These are phyloP conservation scores for Eleutherodactylus coqui DNA, from an alignment of 2,797 vertebrate genomes.

Conservation along the genomic window DNA sequence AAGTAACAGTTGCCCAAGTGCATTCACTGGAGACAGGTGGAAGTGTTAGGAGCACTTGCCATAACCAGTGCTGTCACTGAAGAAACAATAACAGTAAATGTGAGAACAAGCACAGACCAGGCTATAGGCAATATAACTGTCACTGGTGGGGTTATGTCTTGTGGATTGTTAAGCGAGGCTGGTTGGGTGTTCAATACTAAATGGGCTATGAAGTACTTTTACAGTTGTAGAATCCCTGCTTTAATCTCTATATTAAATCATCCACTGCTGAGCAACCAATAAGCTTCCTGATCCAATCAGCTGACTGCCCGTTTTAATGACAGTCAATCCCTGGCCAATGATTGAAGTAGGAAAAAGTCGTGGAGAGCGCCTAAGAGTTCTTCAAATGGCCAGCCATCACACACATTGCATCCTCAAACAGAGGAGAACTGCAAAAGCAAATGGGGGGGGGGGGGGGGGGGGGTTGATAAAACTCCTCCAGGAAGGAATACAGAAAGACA, in stretches of 20 bases:
- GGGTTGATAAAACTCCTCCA: no score
- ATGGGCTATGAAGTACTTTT: not conserved
- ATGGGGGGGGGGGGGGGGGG: no score
- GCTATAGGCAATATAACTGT: conserved; percentile 22
- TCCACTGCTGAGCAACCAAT: not conserved
- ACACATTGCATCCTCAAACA: no score
- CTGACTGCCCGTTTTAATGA: no score
- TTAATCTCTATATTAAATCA: not conserved
- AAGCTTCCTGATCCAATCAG: not conserved
- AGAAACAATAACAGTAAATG: conserved; percentile 16
- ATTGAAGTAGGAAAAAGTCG: no score
- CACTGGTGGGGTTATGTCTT: not conserved
- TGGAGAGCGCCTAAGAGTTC: no score
- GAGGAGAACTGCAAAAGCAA: no score
- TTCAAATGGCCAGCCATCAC: no score
- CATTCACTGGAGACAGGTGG: conserved; percentile 11
- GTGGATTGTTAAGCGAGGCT: not conserved
- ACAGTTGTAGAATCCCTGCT: not conserved
- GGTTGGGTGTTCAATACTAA: not conserved
- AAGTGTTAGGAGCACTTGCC: not conserved
- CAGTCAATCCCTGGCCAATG: no score
- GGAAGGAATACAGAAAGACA: no score
- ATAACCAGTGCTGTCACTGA: conserved; percentile 11
- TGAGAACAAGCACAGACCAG: not conserved
- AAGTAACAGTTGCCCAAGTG: conserved; percentile 8